Percentiles rank a stretch among this genome's conserved stretches.
Evolutionary conservation across 2,113 vertebrate genomes (phyloP).

Genomic region (Phainopepla nitens): DNA sequence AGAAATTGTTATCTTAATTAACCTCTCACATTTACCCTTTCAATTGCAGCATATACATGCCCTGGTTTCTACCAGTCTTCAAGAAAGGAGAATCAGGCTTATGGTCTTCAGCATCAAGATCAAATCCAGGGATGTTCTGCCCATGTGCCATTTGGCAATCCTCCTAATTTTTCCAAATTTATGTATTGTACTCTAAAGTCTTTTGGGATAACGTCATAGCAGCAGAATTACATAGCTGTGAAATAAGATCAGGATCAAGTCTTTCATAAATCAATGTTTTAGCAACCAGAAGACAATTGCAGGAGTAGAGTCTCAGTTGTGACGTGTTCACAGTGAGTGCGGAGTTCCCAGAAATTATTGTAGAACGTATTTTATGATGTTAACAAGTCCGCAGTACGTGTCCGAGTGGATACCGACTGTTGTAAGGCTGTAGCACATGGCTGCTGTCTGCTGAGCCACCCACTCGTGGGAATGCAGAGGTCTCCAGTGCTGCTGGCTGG

Average conservation of each 20-base stretch:
- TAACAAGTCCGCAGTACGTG: background rate
- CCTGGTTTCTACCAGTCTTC: background rate
- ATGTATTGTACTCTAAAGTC: background rate
- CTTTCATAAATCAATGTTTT: constrained; percentile 4
- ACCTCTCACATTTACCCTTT: background rate
- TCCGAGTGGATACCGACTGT: accelerated
- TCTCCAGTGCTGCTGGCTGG: background rate
- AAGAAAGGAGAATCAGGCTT: background rate
- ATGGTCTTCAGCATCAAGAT: background rate
- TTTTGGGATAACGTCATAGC: background rate
- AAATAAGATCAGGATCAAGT: constrained; percentile 8
- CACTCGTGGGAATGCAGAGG: accelerated
- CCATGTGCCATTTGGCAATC: background rate
- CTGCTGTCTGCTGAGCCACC: background rate
- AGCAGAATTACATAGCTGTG: background rate
- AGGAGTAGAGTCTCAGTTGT: background rate
- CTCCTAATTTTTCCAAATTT: background rate
- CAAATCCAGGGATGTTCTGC: background rate
- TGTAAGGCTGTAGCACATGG: background rate
- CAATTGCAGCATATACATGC: background rate
- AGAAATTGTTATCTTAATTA: background rate
- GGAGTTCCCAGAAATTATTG: background rate
- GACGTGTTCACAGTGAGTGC: background rate
- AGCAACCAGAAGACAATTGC: background rate
- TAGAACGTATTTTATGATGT: background rate